A percentile compares a stretch with the other conserved stretches of the same genome.
Conservation (phyloP, 2,113 vertebrate species). For the Nibea coibor region DNA sequence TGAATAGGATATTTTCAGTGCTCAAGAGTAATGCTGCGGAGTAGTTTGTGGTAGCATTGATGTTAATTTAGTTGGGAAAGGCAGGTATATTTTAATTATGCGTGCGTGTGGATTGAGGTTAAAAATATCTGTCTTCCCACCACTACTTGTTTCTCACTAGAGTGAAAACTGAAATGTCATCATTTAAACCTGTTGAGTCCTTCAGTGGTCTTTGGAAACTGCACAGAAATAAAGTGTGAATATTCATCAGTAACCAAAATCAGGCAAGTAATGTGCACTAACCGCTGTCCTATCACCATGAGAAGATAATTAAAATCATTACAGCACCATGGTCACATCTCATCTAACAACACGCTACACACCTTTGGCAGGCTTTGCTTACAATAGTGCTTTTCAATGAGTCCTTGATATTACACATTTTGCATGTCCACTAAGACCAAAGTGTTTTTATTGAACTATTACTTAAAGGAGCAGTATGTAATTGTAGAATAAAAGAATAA, state of each 20-base stretch:
- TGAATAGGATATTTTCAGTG: not conserved
- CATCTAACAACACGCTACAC: not conserved
- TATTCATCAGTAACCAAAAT: conserved; percentile 1
- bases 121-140: not conserved
- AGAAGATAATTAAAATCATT: not conserved
- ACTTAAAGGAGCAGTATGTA: too few relatives aligned
- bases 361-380: not conserved
- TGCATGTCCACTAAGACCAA: not conserved
- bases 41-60: not conserved
- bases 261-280: not conserved
- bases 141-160: not conserved
- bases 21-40: not conserved
- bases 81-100: not conserved
- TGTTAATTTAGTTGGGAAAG: not conserved
- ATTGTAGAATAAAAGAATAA: too few relatives aligned
- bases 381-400: not conserved
- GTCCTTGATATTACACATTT: not conserved
- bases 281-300: too few relatives aligned
- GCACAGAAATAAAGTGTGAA: not conserved
- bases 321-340: not conserved
- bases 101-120: not conserved
- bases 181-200: not conserved
- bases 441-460: too few relatives aligned
- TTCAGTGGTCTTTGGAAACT: not conserved
- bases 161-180: not conserved